Percentiles rank a stretch among this genome's conserved stretches.
phyloP scores from a whole-genome alignment of 2,113 vertebrate genomes.

The Pelvicachromis taeniatus region DNA sequence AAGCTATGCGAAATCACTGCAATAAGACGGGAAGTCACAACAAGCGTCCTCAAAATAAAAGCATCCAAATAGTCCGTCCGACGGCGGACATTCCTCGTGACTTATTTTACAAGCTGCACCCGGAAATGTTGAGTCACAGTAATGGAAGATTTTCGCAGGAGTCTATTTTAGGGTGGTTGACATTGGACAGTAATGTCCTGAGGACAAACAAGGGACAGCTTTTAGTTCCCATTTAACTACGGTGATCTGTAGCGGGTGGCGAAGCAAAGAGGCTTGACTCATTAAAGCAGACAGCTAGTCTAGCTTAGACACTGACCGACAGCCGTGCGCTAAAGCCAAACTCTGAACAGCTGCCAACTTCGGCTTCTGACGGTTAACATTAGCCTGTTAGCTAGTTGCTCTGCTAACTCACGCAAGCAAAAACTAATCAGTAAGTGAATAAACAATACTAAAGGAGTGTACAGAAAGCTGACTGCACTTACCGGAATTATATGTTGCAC shows the following conservation, averaged over 20 bases:
- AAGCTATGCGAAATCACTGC: not conserved
- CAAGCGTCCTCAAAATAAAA: not conserved
- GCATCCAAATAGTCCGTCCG: not conserved
- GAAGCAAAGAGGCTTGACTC: not conserved
- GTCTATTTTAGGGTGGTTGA: constrained; percentile 36
- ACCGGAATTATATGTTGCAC: not conserved
- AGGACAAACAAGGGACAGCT: constrained; percentile 3
- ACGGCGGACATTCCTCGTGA: not conserved
- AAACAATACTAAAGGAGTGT: rapidly evolving
- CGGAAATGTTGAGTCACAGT: not conserved
- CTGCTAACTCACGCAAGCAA: not conserved
- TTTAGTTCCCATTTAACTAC: not conserved
- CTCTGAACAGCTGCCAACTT: constrained; percentile 41
- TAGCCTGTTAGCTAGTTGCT: constrained; percentile 4
- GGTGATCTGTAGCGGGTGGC: rapidly evolving
- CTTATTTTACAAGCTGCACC: not conserved
- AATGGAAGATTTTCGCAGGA: not conserved
- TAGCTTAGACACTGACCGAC: not conserved
- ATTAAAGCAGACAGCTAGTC: not conserved
- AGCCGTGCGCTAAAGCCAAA: not conserved
- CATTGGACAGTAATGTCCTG: constrained; percentile 33
- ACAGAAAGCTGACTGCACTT: not conserved
- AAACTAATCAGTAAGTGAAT: not conserved
- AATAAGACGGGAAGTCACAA: not conserved
- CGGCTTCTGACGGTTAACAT: not conserved